Conservation (phyloP, 2,113 vertebrate genomes). For the Opisthocomus hoazin region DNA sequence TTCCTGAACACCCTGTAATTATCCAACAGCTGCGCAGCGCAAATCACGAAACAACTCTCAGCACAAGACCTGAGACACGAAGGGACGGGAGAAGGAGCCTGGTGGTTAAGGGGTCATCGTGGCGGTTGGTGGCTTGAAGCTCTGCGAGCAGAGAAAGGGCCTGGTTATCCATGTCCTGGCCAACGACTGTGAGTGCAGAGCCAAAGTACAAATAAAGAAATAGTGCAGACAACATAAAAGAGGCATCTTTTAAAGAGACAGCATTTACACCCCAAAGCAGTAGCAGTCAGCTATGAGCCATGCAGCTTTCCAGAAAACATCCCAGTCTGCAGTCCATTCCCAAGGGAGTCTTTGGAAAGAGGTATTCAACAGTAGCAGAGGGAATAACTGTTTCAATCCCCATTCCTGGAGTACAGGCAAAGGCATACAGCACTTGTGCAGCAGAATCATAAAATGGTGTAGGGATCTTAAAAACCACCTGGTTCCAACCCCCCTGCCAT, state of each 20-base stretch:
- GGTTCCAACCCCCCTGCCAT: no score
- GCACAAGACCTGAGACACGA: not conserved
- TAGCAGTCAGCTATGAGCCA: not conserved
- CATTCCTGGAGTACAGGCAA: not conserved
- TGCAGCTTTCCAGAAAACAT: not conserved
- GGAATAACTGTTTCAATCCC: not conserved
- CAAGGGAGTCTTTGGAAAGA: not conserved
- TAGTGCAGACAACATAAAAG: not conserved
- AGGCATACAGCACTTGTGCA: not conserved
- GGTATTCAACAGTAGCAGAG: not conserved
- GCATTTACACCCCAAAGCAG: not conserved
- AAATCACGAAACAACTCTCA: not conserved
- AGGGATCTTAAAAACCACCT: no score
- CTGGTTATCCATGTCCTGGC: not conserved
- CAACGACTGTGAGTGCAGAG: not conserved
- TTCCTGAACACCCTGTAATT: not conserved
- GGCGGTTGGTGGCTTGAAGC: not conserved
- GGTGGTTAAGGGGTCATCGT: not conserved
- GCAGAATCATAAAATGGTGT: no score
- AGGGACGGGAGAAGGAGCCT: not conserved
- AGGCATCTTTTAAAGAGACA: no score
- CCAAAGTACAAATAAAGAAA: not conserved
- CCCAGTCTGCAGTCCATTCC: not conserved
- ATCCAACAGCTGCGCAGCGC: not conserved
- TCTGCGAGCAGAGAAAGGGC: not conserved